Percentiles rank a stretch among this genome's conserved stretches.
phyloP scores from a whole-genome alignment of 2,113 vertebrate species.

The Psophia crepitans region DNA sequence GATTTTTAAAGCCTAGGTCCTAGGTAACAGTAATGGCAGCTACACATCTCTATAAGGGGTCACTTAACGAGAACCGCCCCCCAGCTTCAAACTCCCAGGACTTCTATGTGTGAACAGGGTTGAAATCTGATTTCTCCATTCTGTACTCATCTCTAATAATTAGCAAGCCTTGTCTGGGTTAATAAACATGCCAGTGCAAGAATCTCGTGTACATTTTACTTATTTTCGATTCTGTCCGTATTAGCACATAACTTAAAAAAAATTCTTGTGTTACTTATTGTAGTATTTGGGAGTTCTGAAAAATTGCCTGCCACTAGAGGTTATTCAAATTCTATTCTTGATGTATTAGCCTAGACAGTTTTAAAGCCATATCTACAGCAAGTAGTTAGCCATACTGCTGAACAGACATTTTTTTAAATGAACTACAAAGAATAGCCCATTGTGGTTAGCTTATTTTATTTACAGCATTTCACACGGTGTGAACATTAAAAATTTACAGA shows the following conservation, averaged over 20 bases:
- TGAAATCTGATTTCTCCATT: not conserved
- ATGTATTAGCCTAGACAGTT: slow-evolving; percentile 80
- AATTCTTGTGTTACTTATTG: slow-evolving; percentile 8
- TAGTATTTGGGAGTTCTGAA: slow-evolving; percentile 72
- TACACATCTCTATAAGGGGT: not conserved
- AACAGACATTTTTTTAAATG: slow-evolving; percentile 76
- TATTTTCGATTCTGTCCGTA: not conserved
- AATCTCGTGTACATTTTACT: not conserved
- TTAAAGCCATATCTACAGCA: slow-evolving; percentile 75
- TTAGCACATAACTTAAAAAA: not conserved
- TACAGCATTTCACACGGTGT: slow-evolving; percentile 63
- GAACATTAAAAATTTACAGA: slow-evolving; percentile 74
- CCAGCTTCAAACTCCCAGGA: not conserved
- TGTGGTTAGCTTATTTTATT: slow-evolving; percentile 69
- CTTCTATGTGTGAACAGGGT: not conserved
- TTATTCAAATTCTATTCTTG: slow-evolving; percentile 78
- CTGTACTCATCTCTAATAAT: not conserved
- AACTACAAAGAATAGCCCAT: slow-evolving; percentile 70
- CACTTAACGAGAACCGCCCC: not conserved
- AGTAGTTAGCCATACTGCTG: slow-evolving; percentile 78
- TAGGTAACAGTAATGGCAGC: not conserved
- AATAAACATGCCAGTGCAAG: not conserved
- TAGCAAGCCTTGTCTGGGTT: not conserved
- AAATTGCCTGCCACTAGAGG: slow-evolving; percentile 78
- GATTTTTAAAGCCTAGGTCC: not conserved